A percentile compares a stretch with the other conserved stretches of the same genome.
These are phyloP conservation scores for Sarcophaga bullata DNA, from an alignment of 1,140 invertebrate species.

Conservation along the genomic window DNA sequence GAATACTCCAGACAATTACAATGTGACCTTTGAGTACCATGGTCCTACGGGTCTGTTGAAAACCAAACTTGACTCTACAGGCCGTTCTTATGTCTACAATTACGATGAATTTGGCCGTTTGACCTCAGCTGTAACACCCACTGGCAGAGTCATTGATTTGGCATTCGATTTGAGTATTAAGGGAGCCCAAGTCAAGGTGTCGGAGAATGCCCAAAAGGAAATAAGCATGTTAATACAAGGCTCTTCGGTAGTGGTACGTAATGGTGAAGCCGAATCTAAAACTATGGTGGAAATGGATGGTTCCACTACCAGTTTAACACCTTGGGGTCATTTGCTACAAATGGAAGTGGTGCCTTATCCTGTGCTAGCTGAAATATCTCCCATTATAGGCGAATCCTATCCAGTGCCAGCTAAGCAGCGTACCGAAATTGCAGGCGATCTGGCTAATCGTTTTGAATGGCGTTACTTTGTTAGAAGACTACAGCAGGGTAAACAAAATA, in stretches of 20 bases:
- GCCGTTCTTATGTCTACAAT: constrained; percentile 91
- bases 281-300: constrained; percentile 85
- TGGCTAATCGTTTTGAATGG: constrained; percentile 95
- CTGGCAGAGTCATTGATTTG: constrained; percentile 86
- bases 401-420: constrained; percentile 90
- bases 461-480: constrained; percentile 83
- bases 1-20: constrained; percentile 90
- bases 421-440: constrained; percentile 87
- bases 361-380: constrained; percentile 83
- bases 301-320: constrained; percentile 79
- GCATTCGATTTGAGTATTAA: constrained; percentile 88
- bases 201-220: constrained; percentile 83
- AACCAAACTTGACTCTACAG: constrained; percentile 88
- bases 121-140: constrained; percentile 89
- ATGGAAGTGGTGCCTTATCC: constrained; percentile 88
- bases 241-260: constrained; percentile 81
- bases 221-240: constrained; percentile 88
- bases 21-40: constrained; percentile 93
- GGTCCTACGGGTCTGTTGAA: constrained; percentile 87
- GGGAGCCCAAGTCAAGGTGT: constrained; percentile 86
- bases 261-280: constrained; percentile 82
- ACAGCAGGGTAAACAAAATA: constrained; percentile 72
- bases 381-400: constrained; percentile 86
- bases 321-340: constrained; percentile 85
- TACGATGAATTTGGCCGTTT: constrained; percentile 95